phyloP scores from a whole-genome alignment of 1,140 invertebrate species.

The Brachionus paranguensis region DNA sequence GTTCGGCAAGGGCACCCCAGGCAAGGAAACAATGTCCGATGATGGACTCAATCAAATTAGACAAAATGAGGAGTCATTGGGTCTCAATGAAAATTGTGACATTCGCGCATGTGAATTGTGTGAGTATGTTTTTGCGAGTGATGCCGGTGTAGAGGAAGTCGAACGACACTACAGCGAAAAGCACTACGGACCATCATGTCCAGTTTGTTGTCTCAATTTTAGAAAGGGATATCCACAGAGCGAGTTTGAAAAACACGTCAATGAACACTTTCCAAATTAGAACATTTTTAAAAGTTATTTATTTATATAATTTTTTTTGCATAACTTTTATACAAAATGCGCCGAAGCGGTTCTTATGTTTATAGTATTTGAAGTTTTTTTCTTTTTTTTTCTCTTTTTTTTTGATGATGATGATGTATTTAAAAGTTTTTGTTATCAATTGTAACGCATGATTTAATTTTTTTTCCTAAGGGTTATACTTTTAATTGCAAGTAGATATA shows the following conservation, averaged over 20 bases:
- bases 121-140: not conserved
- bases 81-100: not conserved
- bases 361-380: not conserved
- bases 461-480: not conserved
- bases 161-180: not conserved
- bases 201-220: slow-evolving; percentile 9
- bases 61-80: not conserved
- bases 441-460: not conserved
- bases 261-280: slow-evolving; percentile 26
- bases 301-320: not conserved
- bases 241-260: slow-evolving; percentile 30
- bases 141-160: not conserved
- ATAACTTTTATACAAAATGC: not conserved
- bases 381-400: not conserved
- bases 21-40: not conserved
- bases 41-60: not conserved
- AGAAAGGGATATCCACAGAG: slow-evolving; percentile 33
- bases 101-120: slow-evolving; percentile 9
- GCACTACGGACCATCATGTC: slow-evolving; percentile 35
- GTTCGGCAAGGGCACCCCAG: not conserved
- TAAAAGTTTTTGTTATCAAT: not conserved
- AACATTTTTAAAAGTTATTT: not conserved
- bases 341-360: not conserved
- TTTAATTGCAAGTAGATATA: not conserved
- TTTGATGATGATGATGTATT: not conserved